A percentile compares a stretch with the other conserved stretches of the same genome.
Evolutionary conservation across 2,888 invertebrate genomes (phyloP).

Genomic region (Lasioglossum oenotherae): DNA sequence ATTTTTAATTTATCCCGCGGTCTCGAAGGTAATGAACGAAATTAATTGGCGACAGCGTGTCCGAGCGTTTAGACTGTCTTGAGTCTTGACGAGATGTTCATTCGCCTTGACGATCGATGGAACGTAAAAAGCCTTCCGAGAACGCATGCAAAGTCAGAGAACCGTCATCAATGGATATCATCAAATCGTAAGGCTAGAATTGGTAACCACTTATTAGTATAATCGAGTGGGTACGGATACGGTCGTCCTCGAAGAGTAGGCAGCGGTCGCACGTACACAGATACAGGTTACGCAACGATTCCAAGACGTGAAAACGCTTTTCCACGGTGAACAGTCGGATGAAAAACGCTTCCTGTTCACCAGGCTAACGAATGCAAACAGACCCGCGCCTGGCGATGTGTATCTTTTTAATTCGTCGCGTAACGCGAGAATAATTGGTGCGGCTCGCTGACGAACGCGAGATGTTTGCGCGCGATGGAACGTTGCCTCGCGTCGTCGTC

Average conservation of each 20-base stretch:
- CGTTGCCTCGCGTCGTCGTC: background rate
- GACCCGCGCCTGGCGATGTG: conserved; percentile 46
- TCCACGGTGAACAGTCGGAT: conserved; percentile 6
- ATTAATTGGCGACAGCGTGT: conserved; percentile 52
- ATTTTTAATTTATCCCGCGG: conserved; percentile 65
- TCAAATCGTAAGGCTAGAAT: background rate
- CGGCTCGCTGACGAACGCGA: conserved; percentile 41
- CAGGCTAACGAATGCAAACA: conserved; percentile 41
- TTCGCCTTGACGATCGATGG: background rate
- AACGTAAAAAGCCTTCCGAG: conserved; percentile 6
- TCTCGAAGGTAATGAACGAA: conserved; percentile 64
- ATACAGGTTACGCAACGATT: conserved; percentile 10
- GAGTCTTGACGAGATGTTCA: background rate
- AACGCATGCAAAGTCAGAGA: background rate
- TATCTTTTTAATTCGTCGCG: conserved; percentile 64
- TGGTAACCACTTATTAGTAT: conserved; percentile 12
- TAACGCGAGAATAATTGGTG: conserved; percentile 69
- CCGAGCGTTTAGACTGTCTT: conserved; percentile 16
- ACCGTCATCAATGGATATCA: background rate
- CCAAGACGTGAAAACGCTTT: conserved; percentile 30
- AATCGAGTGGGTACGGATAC: background rate
- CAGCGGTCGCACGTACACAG: background rate
- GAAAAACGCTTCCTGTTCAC: conserved; percentile 49
- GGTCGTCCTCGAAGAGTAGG: conserved; percentile 1
- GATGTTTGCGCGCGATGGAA: conserved; percentile 48